Evolutionary conservation across 1,140 invertebrate species (phyloP), one percentile per base, ranked within the genome.

Genomic region (Wasmannia auropunctata): DNA sequence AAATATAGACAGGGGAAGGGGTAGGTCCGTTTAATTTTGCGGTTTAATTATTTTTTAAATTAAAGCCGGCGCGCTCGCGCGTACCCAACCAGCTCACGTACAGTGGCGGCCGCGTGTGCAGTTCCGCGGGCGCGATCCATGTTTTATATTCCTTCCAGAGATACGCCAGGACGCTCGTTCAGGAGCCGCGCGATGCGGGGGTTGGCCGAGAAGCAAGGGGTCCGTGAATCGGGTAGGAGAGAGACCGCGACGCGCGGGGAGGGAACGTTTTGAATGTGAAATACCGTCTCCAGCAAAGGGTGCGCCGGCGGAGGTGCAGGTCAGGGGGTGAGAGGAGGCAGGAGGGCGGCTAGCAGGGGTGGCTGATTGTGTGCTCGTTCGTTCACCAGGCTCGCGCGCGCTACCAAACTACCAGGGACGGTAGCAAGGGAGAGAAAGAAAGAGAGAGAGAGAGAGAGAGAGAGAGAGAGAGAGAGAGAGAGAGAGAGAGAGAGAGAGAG

Each of bases 41-140:
- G 88, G 87, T 93, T 93, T 93, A 93, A 94, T 94, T 94, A 93
- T 94, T 94, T 94, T 94, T 93, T 92, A 92, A 94, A 94, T 94
- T 93, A 94, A 94, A 93, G 58, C 58, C 87, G 70, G 51, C 65
- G 34, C 34, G 49, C 51, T 11, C 51, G 28, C 25, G 19, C 58
- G 11, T 22, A 62, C 28, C 28, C 11, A 16, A 49, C n/a, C 43
- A 54, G 16, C 43, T 14, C 14, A 51, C 46, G 69, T 31, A n/a
- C 37, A 16, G n/a, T n/a, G n/a, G n/a, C n/a, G 6, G 22, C 70
- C 11, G 1, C 60, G 28, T 62, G 43, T 67, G 34, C 76, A 37
- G 79, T 81, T 49, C 28, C 77, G 43, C 70, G 74, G 60, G 75
- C 60, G 76, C 74, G 83, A 88, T 70, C 84, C 60, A 77, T 76